These are phyloP conservation scores for Pseudorectes ferrugineus DNA, from an alignment of 2,113 vertebrate species.

Conservation along the genomic window DNA sequence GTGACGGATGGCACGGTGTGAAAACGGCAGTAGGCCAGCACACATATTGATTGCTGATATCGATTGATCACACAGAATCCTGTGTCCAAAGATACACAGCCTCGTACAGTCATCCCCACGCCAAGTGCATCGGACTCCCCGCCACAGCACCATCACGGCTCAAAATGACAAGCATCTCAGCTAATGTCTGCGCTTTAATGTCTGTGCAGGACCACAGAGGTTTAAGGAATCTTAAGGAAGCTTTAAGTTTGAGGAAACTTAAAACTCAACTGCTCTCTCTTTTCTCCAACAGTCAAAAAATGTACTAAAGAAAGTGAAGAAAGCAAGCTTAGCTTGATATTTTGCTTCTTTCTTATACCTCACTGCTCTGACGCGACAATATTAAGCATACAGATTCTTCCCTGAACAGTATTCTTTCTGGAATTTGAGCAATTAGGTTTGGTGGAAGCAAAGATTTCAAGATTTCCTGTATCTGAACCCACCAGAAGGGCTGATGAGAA, in stretches of 20 bases:
- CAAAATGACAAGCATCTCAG: not conserved
- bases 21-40: not conserved
- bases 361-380: not conserved
- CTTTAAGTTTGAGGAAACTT: not conserved
- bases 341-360: not conserved
- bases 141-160: accelerated
- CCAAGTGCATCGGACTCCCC: not conserved
- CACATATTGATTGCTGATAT: not conserved
- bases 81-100: not conserved
- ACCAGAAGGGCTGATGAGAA: not conserved
- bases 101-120: accelerated
- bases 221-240: not conserved
- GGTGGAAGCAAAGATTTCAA: not conserved
- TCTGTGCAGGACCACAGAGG: not conserved
- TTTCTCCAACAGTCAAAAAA: not conserved
- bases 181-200: not conserved
- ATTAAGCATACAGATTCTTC: not conserved
- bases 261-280: not conserved
- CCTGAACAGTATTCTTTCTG: not conserved
- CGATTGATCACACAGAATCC: not conserved
- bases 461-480: not conserved
- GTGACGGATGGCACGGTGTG: accelerated
- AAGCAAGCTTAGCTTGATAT: not conserved
- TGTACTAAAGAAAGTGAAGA: not conserved
- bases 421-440: not conserved